Percentiles rank a stretch among this genome's conserved stretches.
phyloP scores from a whole-genome alignment of 2,113 vertebrate genomes.

The Nyctereutes procyonoides region DNA sequence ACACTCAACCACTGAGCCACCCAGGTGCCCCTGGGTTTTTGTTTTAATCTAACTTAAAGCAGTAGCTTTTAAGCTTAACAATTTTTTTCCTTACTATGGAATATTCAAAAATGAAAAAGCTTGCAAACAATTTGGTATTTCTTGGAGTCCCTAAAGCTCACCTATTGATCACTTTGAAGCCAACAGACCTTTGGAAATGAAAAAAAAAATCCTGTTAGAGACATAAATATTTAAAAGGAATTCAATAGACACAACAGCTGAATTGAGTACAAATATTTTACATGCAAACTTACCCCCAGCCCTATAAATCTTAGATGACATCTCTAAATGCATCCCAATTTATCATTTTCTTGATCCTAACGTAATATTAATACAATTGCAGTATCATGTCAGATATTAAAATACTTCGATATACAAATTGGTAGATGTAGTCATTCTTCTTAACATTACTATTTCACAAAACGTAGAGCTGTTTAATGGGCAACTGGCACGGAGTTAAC shows the following conservation, averaged over 20 bases:
- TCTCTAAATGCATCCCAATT: constrained; percentile 54
- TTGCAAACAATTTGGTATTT: background rate
- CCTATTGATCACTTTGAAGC: background rate
- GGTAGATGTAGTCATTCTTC: constrained; percentile 5
- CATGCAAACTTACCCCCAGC: background rate
- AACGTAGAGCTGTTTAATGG: background rate
- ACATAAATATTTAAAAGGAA: constrained; percentile 10
- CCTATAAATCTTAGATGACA: constrained; percentile 57
- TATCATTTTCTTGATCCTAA: constrained; percentile 52
- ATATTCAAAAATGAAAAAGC: background rate
- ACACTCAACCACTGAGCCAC: too few species aligned
- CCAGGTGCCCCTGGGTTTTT: background rate
- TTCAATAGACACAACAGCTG: background rate
- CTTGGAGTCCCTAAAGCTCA: background rate
- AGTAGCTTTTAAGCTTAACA: background rate
- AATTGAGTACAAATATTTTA: constrained; percentile 30
- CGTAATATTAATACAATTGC: constrained; percentile 45
- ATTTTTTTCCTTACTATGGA: background rate
- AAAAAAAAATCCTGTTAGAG: background rate
- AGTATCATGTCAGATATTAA: constrained; percentile 37
- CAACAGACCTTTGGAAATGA: background rate
- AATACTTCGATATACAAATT: constrained; percentile 63
- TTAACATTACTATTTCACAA: background rate
- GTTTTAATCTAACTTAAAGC: background rate
- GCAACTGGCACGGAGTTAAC: background rate